phyloP scores from a whole-genome alignment of 2,888 invertebrate species.

The Heteropelma amictum region DNA sequence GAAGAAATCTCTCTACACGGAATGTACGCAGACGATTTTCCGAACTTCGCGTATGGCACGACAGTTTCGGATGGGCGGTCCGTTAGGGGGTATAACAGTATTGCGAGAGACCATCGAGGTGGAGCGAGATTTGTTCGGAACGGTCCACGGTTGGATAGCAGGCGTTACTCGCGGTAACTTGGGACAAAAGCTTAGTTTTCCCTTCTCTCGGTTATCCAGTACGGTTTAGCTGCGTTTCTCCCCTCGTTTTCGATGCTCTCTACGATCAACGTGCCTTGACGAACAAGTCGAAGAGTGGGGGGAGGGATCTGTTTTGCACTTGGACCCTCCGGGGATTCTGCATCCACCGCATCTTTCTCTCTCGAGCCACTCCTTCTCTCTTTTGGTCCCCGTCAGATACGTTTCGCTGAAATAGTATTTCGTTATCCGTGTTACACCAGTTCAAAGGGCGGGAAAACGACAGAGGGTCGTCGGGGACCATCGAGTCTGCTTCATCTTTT shows the following conservation, averaged over 20 bases:
- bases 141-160: slow-evolving; percentile 53
- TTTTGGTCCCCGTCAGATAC: not conserved
- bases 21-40: not conserved
- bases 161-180: slow-evolving; percentile 40
- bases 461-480: slow-evolving; percentile 12
- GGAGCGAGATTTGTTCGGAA: slow-evolving; percentile 47
- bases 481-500: not conserved
- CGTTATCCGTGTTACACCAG: slow-evolving; percentile 39
- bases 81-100: slow-evolving; percentile 9
- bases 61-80: slow-evolving; percentile 43
- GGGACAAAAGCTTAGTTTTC: slow-evolving; percentile 39
- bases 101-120: slow-evolving; percentile 32
- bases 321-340: slow-evolving; percentile 34
- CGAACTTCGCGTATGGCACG: not conserved
- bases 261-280: not conserved
- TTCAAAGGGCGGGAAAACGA: slow-evolving; percentile 23
- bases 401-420: slow-evolving; percentile 36
- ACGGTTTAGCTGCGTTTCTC: not conserved
- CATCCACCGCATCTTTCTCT: slow-evolving; percentile 10
- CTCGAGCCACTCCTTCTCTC: not conserved
- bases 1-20: too few species aligned
- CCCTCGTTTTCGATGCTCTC: slow-evolving; percentile 23
- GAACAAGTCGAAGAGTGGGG: not conserved
- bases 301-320: slow-evolving; percentile 19
- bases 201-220: slow-evolving; percentile 6